A percentile compares a stretch with the other conserved stretches of the same genome.
phyloP scores from a whole-genome alignment of 2,797 vertebrate species.

The Neopelma chrysocephalum region DNA sequence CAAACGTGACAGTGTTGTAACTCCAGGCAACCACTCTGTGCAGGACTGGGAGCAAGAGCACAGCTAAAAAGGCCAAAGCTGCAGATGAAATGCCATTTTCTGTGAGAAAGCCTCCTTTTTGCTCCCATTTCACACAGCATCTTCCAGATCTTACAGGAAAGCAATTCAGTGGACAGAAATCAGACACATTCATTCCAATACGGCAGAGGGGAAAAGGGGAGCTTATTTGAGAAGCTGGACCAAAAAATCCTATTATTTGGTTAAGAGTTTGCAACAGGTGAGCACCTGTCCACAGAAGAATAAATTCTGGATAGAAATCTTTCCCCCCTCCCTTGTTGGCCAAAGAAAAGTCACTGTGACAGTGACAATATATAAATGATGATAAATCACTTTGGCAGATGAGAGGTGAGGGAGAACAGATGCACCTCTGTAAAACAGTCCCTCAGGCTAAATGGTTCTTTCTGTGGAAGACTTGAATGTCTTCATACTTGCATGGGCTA shows the following conservation, averaged over 20 bases:
- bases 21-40: background rate
- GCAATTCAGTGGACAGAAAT: background rate
- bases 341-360: background rate
- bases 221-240: background rate
- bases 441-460: background rate
- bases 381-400: background rate
- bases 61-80: background rate
- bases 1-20: rapidly evolving
- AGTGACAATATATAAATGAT: background rate
- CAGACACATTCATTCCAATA: background rate
- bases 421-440: background rate
- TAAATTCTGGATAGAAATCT: background rate
- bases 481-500: background rate
- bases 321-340: rapidly evolving
- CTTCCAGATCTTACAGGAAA: background rate
- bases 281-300: background rate
- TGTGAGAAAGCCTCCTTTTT: background rate
- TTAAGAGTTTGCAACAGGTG: background rate
- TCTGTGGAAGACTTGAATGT: background rate
- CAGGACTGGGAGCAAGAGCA: background rate
- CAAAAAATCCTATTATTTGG: background rate
- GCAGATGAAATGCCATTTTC: background rate
- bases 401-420: background rate
- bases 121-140: background rate
- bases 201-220: background rate